Conservation (phyloP, 2,797 vertebrate species). For the Perodicticus potto region DNA sequence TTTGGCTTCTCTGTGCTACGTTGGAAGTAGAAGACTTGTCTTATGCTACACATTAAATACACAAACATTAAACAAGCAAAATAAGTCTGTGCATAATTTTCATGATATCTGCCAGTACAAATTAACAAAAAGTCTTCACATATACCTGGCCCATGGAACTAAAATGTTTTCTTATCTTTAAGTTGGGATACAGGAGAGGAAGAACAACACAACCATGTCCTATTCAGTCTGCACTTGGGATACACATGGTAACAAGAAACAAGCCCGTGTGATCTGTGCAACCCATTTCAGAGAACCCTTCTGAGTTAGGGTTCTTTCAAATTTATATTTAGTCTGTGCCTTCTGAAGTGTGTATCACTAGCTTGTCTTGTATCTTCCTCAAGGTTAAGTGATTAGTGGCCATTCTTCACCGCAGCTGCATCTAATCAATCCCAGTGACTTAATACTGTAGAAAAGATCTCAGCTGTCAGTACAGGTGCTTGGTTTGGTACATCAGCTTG, state of each 20-base stretch:
- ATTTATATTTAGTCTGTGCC: too few relatives aligned
- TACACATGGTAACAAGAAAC: not conserved
- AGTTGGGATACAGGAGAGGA: not conserved
- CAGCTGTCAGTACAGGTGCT: not conserved
- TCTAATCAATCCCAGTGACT: not conserved
- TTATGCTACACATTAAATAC: too few relatives aligned
- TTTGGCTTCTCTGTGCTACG: too few relatives aligned
- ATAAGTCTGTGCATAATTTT: too few relatives aligned
- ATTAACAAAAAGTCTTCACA: too few relatives aligned
- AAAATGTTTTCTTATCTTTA: not conserved
- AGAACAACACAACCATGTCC: not conserved
- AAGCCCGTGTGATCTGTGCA: not conserved
- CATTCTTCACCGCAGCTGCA: not conserved
- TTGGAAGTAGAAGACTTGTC: too few relatives aligned
- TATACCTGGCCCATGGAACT: not conserved
- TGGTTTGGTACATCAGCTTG: not conserved
- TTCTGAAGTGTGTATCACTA: not conserved
- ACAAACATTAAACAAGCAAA: too few relatives aligned
- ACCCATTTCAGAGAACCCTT: not conserved
- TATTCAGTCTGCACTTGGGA: not conserved
- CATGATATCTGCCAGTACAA: too few relatives aligned
- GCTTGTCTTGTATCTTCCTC: not conserved
- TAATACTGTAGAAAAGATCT: not conserved
- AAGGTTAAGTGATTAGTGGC: not conserved
- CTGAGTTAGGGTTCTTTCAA: too few relatives aligned